phyloP scores from a whole-genome alignment of 2,113 vertebrate species.

The Apteryx owenii region DNA sequence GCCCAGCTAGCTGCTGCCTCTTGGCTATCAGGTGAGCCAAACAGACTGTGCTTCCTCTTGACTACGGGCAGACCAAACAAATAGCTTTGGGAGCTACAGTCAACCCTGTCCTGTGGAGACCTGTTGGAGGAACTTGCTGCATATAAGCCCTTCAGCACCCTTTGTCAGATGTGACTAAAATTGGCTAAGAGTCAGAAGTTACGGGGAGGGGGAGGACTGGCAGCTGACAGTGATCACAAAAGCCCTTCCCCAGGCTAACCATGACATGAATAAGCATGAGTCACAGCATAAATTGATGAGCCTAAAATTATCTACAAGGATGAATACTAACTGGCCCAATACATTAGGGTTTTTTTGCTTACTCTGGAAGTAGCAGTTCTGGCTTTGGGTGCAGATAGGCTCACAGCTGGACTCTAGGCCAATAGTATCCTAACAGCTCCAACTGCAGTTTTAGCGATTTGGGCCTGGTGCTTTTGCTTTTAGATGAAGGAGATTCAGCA shows the following conservation, averaged over 20 bases:
- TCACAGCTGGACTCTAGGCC: background rate
- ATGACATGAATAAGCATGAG: constrained; percentile 49
- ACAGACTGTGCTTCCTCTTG: background rate
- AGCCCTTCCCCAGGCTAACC: constrained; percentile 38
- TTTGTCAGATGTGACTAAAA: background rate
- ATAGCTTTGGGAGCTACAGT: background rate
- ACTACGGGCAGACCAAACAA: background rate
- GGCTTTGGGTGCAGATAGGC: background rate
- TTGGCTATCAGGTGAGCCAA: background rate
- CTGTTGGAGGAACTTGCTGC: background rate
- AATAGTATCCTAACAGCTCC: background rate
- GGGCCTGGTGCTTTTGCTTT: background rate
- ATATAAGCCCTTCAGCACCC: background rate
- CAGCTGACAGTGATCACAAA: constrained; percentile 48
- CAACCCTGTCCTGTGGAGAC: background rate
- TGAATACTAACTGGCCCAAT: constrained; percentile 24
- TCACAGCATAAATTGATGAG: constrained; percentile 46
- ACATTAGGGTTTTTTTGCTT: background rate
- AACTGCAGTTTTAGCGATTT: background rate
- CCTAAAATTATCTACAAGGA: constrained; percentile 46
- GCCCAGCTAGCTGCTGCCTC: background rate
- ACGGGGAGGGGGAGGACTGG: background rate
- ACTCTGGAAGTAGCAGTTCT: constrained; percentile 7
- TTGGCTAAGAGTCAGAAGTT: background rate
- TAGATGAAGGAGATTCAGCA: background rate